A percentile compares a stretch with the other conserved stretches of the same genome.
Conservation (phyloP, 2,113 vertebrate genomes). For the Romanogobio albipinnatus region DNA sequence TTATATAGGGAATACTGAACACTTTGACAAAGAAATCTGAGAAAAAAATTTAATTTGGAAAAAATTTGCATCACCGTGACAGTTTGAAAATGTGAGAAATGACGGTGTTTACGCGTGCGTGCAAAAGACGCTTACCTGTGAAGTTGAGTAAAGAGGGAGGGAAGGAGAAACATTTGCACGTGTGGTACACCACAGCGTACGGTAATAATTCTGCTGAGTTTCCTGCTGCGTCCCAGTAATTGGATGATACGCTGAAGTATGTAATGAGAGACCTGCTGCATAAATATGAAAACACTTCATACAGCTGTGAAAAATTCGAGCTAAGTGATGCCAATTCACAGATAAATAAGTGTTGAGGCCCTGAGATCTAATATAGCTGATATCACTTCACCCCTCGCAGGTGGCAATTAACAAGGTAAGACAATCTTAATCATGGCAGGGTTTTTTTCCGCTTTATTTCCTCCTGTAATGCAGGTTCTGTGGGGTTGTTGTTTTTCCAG, state of each 20-base stretch:
- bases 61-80: neutral
- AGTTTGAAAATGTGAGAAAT: neutral
- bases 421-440: neutral
- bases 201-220: slow-evolving; percentile 37
- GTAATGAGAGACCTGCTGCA: slow-evolving; percentile 53
- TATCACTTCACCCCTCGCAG: slow-evolving; percentile 27
- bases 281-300: slow-evolving; percentile 51
- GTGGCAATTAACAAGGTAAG: slow-evolving; percentile 38
- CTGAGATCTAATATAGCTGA: slow-evolving; percentile 30
- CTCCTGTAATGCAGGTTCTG: neutral
- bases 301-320: slow-evolving; percentile 39
- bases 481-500: neutral
- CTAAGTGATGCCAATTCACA: slow-evolving; percentile 32
- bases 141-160: slow-evolving; percentile 1
- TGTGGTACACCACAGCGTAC: neutral
- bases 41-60: neutral
- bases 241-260: slow-evolving; percentile 56
- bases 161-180: neutral
- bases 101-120: neutral
- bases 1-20: too few relatives aligned
- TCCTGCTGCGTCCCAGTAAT: slow-evolving; percentile 51
- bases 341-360: slow-evolving; percentile 43
- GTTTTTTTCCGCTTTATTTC: neutral
- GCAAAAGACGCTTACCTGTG: slow-evolving; percentile 7
- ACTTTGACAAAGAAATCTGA: neutral